A percentile compares a stretch with the other conserved stretches of the same genome.
Conservation (phyloP, 2,888 invertebrate species). For the Caenorhabditis sp. region DNA sequence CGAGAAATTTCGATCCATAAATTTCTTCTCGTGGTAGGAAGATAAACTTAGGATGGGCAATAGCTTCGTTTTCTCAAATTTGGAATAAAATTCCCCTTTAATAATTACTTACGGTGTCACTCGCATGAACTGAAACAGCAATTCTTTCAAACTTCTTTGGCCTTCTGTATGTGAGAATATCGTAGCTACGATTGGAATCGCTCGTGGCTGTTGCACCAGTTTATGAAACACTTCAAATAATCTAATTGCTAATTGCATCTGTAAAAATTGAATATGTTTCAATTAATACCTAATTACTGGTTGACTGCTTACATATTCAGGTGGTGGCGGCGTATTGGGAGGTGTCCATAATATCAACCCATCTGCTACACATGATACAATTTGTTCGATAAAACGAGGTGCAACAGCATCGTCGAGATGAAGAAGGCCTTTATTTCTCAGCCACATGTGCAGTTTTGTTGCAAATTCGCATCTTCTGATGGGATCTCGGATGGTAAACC, state of each 20-base stretch:
- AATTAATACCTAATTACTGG: neutral
- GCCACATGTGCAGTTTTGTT: slow-evolving; percentile 11
- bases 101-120: slow-evolving; percentile 1
- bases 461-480: slow-evolving; percentile 10
- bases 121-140: neutral
- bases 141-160: slow-evolving; percentile 4
- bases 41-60: too few species aligned
- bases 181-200: neutral
- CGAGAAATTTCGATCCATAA: too few species aligned
- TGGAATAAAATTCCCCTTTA: too few species aligned
- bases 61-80: too few species aligned
- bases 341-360: slow-evolving; percentile 14
- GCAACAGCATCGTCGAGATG: slow-evolving; percentile 3
- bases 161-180: neutral
- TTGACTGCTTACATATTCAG: slow-evolving; percentile 12
- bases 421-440: slow-evolving; percentile 15
- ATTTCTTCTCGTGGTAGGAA: too few species aligned
- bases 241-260: neutral
- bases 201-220: neutral
- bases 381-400: slow-evolving; percentile 10
- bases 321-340: slow-evolving; percentile 8
- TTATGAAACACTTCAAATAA: slow-evolving; percentile 4
- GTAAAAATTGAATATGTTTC: neutral
- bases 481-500: slow-evolving; percentile 18
- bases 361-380: slow-evolving; percentile 20